Evolutionary conservation across 1,140 invertebrate species (phyloP), one percentile per base, ranked within the genome.

Genomic region (Drosophila pruinosa): DNA sequence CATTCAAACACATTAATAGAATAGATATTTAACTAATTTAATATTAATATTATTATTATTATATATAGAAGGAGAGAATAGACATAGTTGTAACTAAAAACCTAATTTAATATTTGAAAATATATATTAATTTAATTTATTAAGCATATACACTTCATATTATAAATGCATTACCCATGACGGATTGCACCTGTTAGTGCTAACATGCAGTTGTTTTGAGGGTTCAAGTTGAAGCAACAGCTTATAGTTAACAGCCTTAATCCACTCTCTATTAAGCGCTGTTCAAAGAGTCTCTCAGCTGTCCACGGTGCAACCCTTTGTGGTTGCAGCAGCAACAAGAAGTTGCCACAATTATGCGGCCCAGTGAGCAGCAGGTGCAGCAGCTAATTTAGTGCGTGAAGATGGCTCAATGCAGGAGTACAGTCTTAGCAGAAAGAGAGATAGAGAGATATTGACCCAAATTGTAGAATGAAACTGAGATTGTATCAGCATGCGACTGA

Each of bases 311-410:
- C 22, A 26, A 14, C 21, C 26, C 7, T 15, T 26, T 56, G 52
- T 45, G 62, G 52, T 45, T 54, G 48, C 39, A 21, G 10, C 14
- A 21, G 7, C 26, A 15, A 56, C 50, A 57, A 61, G 47, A 45
- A 69, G 50, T 39, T 12, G 52, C 62, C 53, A 63, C 75, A 70
- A 61, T 56, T 59, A 59, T 59, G 48, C 64, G 53, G 62, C 47
- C 58, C 64, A 76, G 21, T 74, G 39, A 56, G 21, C 21, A 36
- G 4, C 72, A 73, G 47, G 45, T 73, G 75, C n/a, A 15, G 24
- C 19, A 63, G 71, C 15, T n/a, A 28, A 2, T 28, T 1, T 7
- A 12, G 1, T 19, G 15, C 41, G 14, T 56, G 12, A 22, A 47
- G 3, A 7, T 17, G 15, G 17, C n/a, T 19, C 1, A 14, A 31